Evolutionary conservation across 2,797 vertebrate genomes (phyloP).

Genomic region (Rhinophrynus dorsalis): DNA sequence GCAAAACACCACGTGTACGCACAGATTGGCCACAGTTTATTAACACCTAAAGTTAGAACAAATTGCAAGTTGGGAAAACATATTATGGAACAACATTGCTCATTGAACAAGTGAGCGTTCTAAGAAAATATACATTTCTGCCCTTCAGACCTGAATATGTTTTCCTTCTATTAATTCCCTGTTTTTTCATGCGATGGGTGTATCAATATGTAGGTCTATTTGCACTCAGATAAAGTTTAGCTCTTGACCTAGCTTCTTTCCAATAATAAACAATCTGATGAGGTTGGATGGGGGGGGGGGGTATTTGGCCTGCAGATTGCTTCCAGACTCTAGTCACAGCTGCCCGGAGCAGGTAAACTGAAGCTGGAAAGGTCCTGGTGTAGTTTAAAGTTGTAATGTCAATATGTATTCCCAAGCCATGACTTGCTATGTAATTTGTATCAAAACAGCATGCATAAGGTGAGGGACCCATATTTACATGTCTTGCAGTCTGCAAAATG

Average conservation of each 20-base stretch:
- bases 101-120: conserved; percentile 18
- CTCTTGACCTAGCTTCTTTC: conserved; percentile 78
- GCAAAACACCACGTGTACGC: no score
- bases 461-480: no score
- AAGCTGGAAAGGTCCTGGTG: conserved; percentile 49
- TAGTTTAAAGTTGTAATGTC: not conserved
- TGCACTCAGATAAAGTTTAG: conserved; percentile 68
- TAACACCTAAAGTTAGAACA: conserved; percentile 8
- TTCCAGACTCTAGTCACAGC: conserved; percentile 76
- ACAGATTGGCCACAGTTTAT: not conserved
- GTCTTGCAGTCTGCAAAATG: no score
- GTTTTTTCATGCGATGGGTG: conserved; percentile 32
- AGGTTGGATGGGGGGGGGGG: no score
- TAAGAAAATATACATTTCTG: conserved; percentile 34
- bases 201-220: conserved; percentile 58
- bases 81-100: conserved; percentile 16
- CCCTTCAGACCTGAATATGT: conserved; percentile 43
- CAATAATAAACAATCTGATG: conserved; percentile 80
- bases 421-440: no score
- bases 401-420: no score
- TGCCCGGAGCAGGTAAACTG: conserved; percentile 31
- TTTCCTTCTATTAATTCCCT: conserved; percentile 42
- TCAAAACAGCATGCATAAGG: no score
- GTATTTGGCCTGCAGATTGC: conserved; percentile 74
- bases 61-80: not conserved